Evolutionary conservation across 2,888 invertebrate genomes (phyloP).

Genomic region (Eupithecia tripunctaria): DNA sequence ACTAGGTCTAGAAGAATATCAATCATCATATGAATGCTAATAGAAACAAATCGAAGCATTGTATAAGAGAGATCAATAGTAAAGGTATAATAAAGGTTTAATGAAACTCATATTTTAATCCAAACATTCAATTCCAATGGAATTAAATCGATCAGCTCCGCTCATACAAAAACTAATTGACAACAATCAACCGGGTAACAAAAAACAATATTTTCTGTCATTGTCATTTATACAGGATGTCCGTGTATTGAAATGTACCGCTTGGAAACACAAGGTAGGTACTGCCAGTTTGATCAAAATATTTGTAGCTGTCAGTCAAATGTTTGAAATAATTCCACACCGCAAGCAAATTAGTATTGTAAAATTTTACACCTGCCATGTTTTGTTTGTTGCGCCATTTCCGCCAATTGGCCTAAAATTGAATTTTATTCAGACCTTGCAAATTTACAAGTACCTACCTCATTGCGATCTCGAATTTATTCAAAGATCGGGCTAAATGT

Average conservation of each 20-base stretch:
- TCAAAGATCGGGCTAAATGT: background rate
- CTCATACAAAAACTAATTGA: slow-evolving; percentile 82
- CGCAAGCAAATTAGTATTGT: background rate
- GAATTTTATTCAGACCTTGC: background rate
- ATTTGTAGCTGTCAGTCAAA: background rate
- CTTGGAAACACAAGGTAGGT: background rate
- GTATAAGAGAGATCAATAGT: slow-evolving; percentile 8
- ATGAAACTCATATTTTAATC: slow-evolving; percentile 77
- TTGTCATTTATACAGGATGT: slow-evolving; percentile 67
- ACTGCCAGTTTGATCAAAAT: background rate
- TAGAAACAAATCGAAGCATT: slow-evolving; percentile 9
- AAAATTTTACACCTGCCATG: background rate
- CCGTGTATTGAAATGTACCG: slow-evolving; percentile 1
- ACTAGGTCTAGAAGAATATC: background rate
- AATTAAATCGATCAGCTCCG: slow-evolving; percentile 76
- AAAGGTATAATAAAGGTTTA: slow-evolving; percentile 52
- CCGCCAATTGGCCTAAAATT: background rate
- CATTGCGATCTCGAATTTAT: background rate
- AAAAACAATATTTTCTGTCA: slow-evolving; percentile 82
- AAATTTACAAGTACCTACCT: background rate
- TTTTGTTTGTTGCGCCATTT: background rate
- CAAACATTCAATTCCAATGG: slow-evolving; percentile 79
- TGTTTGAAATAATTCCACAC: background rate
- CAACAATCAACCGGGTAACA: slow-evolving; percentile 81
- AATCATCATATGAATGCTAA: background rate